phyloP scores from a whole-genome alignment of 1,140 invertebrate species.

The Tachypleus tridentatus region DNA sequence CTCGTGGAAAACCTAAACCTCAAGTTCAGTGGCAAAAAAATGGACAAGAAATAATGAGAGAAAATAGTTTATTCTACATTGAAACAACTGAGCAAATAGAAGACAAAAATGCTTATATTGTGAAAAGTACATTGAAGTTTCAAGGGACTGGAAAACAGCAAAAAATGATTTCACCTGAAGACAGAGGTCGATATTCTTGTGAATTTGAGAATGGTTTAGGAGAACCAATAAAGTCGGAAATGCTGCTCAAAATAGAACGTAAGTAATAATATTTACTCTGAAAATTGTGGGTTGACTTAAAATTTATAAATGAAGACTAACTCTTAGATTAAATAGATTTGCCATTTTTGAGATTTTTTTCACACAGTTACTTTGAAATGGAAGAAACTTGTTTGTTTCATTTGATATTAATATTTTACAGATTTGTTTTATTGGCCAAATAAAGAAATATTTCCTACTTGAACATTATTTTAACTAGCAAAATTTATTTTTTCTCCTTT shows the following conservation, averaged over 20 bases:
- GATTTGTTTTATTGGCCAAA: too few relatives aligned
- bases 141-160: conserved; percentile 49
- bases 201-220: conserved; percentile 81
- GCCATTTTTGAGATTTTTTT: too few relatives aligned
- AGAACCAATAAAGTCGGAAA: conserved; percentile 48
- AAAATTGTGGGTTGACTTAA: too few relatives aligned
- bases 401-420: too few relatives aligned
- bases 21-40: conserved; percentile 77
- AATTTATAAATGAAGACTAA: too few relatives aligned
- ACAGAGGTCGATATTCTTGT: conserved; percentile 75
- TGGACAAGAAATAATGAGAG: conserved; percentile 55
- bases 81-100: conserved; percentile 54
- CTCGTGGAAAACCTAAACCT: conserved; percentile 73
- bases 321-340: too few relatives aligned
- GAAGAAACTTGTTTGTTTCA: too few relatives aligned
- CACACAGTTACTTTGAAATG: too few relatives aligned
- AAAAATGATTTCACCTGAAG: conserved; percentile 40
- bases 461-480: too few relatives aligned
- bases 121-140: conserved; percentile 70
- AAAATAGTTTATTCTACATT: conserved; percentile 53
- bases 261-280: conserved; percentile 35
- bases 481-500: too few relatives aligned
- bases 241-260: conserved; percentile 82
- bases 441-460: too few relatives aligned
- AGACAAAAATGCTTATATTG: conserved; percentile 53